Evolutionary conservation across 2,113 vertebrate genomes (phyloP).

Genomic region (Cranoglanis bouderius): DNA sequence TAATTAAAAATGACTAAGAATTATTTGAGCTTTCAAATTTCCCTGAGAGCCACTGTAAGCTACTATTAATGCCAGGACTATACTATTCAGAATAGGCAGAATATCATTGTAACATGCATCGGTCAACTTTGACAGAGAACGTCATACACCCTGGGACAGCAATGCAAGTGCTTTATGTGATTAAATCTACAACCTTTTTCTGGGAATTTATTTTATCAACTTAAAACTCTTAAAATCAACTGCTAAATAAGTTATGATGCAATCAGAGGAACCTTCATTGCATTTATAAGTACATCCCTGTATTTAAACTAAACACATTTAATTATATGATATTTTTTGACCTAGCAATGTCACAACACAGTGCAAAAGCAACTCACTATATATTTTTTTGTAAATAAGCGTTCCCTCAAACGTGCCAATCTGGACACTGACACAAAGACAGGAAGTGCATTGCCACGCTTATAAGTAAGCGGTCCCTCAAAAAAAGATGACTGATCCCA

Average conservation of each 20-base stretch:
- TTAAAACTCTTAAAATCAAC: background rate
- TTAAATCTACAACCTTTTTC: background rate
- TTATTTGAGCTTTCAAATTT: background rate
- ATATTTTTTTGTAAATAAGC: conserved; percentile 4
- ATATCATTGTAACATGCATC: background rate
- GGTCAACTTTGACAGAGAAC: background rate
- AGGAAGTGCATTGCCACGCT: conserved; percentile 4
- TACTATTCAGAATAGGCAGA: too few relatives aligned
- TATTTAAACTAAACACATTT: background rate
- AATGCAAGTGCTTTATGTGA: background rate
- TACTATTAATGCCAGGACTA: background rate
- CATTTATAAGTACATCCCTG: background rate
- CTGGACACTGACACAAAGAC: conserved; percentile 20
- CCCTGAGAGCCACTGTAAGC: background rate
- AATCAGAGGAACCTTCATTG: background rate
- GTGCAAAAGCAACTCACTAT: background rate
- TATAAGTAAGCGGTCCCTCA: conserved; percentile 23
- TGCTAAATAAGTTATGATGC: background rate
- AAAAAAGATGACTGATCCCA: conserved; percentile 24
- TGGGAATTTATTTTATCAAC: background rate
- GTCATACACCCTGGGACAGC: background rate
- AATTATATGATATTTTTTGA: background rate
- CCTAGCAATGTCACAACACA: background rate
- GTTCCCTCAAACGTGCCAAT: background rate
- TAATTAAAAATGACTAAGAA: background rate